Conservation (phyloP, 2,113 vertebrate species). For the Bostrychus sinensis region DNA sequence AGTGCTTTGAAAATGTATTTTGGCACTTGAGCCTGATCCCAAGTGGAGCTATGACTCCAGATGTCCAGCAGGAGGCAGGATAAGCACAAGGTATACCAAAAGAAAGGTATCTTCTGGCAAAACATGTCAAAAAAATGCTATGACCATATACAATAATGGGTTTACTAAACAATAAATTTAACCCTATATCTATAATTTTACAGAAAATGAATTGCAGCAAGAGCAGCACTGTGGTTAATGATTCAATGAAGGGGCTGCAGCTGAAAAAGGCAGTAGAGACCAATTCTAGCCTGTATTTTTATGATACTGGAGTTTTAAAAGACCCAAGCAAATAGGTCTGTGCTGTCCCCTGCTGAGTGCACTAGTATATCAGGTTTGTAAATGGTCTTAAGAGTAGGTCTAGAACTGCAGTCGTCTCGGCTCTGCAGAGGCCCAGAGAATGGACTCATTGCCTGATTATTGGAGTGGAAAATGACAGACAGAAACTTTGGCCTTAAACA, state of each 20-base stretch:
- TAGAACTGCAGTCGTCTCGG: conserved; percentile 6
- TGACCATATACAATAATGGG: too few species aligned
- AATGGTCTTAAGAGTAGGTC: conserved; percentile 40
- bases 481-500: conserved; percentile 31
- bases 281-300: conserved; percentile 41
- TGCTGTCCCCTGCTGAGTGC: conserved; percentile 20
- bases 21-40: not conserved
- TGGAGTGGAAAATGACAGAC: conserved; percentile 66
- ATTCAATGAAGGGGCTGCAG: conserved; percentile 21
- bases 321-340: conserved; percentile 24
- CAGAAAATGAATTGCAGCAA: conserved; percentile 6
- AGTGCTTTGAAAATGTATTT: not conserved
- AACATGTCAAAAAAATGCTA: too few species aligned
- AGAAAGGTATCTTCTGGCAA: not conserved
- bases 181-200: conserved; percentile 9
- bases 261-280: conserved; percentile 19
- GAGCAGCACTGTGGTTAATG: conserved; percentile 2
- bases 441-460: conserved; percentile 38
- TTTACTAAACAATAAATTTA: not conserved
- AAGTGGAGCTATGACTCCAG: conserved; percentile 31
- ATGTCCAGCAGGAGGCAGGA: conserved; percentile 70
- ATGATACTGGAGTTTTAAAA: conserved; percentile 19
- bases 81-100: conserved; percentile 31
- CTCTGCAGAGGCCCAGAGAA: conserved; percentile 43
- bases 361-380: conserved; percentile 14